Evolutionary conservation across 2,888 invertebrate species (phyloP), one percentile per base, ranked within the genome.

Genomic region (Asteroscopus sphinx): DNA sequence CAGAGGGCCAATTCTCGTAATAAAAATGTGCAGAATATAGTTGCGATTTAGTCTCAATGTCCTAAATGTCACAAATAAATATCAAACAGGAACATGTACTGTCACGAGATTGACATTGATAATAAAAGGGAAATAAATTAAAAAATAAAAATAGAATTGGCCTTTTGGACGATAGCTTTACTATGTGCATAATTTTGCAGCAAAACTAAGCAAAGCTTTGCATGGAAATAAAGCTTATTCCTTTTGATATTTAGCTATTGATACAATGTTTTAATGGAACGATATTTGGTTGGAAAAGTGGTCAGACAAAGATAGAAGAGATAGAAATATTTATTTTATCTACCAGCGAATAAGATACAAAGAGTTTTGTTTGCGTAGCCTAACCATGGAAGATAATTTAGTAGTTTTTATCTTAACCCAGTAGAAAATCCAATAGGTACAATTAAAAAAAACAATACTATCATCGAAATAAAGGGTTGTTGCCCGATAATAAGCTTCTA

Each of bases 201-300:
- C 28, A 32, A 11, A 30, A 17, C 15, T 45, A 9, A 39, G 6
- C 26, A 16, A 40, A 30, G 32, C 25, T 15, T 30, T 13, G 17
- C 40, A 30, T 12, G 3, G 28, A 6, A 45, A 25, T 30, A 60
- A 65, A 48, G 6, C 21, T 21, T 3, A 5, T 17, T 17, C 9
- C 6, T 16, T 33, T 39, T 33, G 41, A 56, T 25, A 15, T 16
- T 35, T 16, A 11, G 3, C 5, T 37, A 36, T 59, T 40, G 44
- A n/a, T 28, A 21, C 45, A 26, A 63, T 63, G 33, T 58, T 47
- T 58, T 44, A 25, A 39, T 25, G 26, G 16, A 58, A 12, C 13
- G 3, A 13, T 56, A 36, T 48, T 32, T 37, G 37, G 11, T 57
- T 11, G 21, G 16, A 28, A 39, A 47, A 42, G 42, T 28, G 28